Conservation (phyloP, 1,140 invertebrate species). For the Drosophila parabipectinata region DNA sequence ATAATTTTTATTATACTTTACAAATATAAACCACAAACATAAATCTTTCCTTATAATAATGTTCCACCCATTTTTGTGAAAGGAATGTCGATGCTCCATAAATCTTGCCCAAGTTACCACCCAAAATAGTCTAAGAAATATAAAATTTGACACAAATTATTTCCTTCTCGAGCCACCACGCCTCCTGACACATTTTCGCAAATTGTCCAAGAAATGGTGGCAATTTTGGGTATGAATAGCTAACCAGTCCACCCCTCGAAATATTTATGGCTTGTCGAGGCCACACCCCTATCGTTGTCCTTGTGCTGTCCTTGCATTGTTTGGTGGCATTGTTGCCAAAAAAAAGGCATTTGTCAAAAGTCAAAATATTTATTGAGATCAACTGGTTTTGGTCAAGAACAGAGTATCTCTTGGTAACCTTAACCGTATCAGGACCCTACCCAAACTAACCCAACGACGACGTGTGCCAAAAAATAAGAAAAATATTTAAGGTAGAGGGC, state of each 20-base stretch:
- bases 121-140: slow-evolving; percentile 34
- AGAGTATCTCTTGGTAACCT: slow-evolving; percentile 43
- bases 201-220: slow-evolving; percentile 44
- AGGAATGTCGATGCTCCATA: slow-evolving; percentile 13
- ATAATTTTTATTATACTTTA: background rate
- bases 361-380: slow-evolving; percentile 83
- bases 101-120: slow-evolving; percentile 29
- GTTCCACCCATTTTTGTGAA: too few relatives aligned
- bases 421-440: slow-evolving; percentile 53
- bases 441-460: slow-evolving; percentile 40
- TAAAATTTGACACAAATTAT: slow-evolving; percentile 59
- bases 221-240: slow-evolving; percentile 43
- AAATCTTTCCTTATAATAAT: background rate
- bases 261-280: slow-evolving; percentile 40
- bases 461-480: slow-evolving; percentile 68
- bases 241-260: slow-evolving; percentile 14
- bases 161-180: slow-evolving; percentile 28
- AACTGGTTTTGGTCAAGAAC: slow-evolving; percentile 66
- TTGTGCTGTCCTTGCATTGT: slow-evolving; percentile 38
- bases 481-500: slow-evolving; percentile 22
- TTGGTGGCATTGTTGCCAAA: slow-evolving; percentile 17
- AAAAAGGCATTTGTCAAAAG: slow-evolving; percentile 71
- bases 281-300: slow-evolving; percentile 42
- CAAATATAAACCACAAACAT: too few relatives aligned
- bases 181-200: slow-evolving; percentile 39